Conservation (phyloP, 2,113 vertebrate species). For the Girardinichthys multiradiatus region DNA sequence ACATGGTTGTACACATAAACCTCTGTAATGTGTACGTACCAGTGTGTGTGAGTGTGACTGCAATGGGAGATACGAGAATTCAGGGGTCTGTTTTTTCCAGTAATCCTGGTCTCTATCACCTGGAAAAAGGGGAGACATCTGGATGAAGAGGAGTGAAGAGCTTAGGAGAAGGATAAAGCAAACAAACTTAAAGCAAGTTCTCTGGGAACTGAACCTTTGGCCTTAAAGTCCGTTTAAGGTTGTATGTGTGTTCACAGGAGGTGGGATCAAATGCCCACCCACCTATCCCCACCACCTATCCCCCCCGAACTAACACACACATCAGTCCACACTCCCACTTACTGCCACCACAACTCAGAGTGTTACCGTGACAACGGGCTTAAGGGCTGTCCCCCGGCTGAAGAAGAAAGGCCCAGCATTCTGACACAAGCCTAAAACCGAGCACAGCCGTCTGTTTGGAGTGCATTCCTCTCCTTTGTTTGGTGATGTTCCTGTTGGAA, state of each 20-base stretch:
- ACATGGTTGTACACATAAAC: slow-evolving; percentile 25
- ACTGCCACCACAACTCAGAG: slow-evolving; percentile 25
- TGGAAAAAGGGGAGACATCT: slow-evolving; percentile 17
- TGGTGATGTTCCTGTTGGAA: slow-evolving; percentile 2
- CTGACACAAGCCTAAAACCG: slow-evolving; percentile 50
- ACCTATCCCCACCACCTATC: background rate
- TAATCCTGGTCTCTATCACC: slow-evolving; percentile 53
- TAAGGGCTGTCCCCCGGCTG: slow-evolving; percentile 56
- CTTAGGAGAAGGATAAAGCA: slow-evolving; percentile 31
- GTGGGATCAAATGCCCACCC: slow-evolving; percentile 3
- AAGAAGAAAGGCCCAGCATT: slow-evolving; percentile 57
- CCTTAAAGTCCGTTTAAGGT: slow-evolving; percentile 21
- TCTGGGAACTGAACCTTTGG: slow-evolving; percentile 49
- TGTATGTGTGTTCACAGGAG: slow-evolving; percentile 29
- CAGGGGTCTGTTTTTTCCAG: slow-evolving; percentile 24
- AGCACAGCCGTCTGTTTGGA: slow-evolving; percentile 36
- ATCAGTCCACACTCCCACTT: slow-evolving; percentile 7
- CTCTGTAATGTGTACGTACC: slow-evolving; percentile 17
- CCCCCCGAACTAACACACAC: background rate
- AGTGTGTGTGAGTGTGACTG: slow-evolving; percentile 30
- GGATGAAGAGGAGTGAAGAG: slow-evolving; percentile 17
- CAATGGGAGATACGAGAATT: slow-evolving; percentile 52
- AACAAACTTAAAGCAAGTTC: slow-evolving; percentile 47
- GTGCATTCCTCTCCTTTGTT: slow-evolving; percentile 49
- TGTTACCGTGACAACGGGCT: slow-evolving; percentile 66